These are phyloP conservation scores for Carettochelys insculpta DNA, from an alignment of 2,113 vertebrate genomes.

Conservation along the genomic window DNA sequence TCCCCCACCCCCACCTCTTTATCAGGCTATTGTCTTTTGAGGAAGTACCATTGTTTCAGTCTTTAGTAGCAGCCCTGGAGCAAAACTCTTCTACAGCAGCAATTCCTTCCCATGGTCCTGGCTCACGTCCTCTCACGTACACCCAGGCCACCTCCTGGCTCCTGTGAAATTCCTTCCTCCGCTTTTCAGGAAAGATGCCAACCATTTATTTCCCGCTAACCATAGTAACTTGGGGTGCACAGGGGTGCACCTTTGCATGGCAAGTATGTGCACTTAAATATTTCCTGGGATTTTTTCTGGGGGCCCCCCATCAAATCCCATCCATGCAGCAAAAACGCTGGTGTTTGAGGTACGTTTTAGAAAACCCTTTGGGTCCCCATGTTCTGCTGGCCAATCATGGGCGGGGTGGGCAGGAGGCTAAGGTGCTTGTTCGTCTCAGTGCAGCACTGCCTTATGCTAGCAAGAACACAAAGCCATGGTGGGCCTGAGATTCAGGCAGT, in stretches of 20 bases:
- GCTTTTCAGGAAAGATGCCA: not conserved
- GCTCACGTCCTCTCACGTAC: not conserved
- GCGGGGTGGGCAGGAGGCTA: not conserved
- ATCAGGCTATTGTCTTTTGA: not conserved
- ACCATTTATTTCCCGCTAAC: not conserved
- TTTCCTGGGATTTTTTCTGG: not conserved
- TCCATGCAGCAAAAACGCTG: not conserved
- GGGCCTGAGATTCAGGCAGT: not conserved
- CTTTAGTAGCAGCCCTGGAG: not conserved
- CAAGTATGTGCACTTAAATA: not conserved
- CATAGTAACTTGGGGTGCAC: not conserved
- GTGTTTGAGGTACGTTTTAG: not conserved
- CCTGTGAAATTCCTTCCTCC: not conserved
- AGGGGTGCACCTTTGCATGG: conserved; percentile 12
- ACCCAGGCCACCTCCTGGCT: not conserved
- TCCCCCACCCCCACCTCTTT: not conserved
- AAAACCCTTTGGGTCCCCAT: not conserved
- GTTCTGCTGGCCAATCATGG: not conserved
- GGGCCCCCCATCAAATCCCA: not conserved
- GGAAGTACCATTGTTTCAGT: conserved; percentile 7
- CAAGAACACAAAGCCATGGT: not conserved
- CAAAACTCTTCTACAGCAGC: not conserved
- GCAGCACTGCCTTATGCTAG: not conserved
- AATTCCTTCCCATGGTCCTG: conserved; percentile 5
- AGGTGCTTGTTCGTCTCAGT: not conserved